A percentile compares a stretch with the other conserved stretches of the same genome.
Conservation (phyloP, 1,140 invertebrate genomes). For the Cydia pomonella region DNA sequence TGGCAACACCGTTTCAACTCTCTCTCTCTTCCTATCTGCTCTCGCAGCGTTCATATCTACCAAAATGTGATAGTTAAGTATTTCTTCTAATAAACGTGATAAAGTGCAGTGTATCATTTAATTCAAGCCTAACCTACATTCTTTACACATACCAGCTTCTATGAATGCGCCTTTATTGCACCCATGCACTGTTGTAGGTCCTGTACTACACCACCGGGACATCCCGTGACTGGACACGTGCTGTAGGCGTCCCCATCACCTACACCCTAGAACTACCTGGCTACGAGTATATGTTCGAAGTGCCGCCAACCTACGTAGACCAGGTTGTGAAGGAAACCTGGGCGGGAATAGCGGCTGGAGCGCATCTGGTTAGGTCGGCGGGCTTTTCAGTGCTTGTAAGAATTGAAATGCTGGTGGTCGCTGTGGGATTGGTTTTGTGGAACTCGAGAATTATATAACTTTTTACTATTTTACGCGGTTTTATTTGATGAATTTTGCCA, state of each 20-base stretch:
- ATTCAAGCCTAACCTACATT: too few relatives aligned
- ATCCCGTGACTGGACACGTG: conserved; percentile 85
- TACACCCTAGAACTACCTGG: conserved; percentile 87
- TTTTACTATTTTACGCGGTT: too few relatives aligned
- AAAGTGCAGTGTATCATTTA: too few relatives aligned
- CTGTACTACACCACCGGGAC: conserved; percentile 81
- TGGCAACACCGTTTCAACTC: too few relatives aligned
- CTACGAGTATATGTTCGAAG: conserved; percentile 81
- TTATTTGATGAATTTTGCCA: too few relatives aligned
- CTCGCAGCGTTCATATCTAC: too few relatives aligned
- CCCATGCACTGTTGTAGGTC: conserved; percentile 50
- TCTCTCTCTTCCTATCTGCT: too few relatives aligned
- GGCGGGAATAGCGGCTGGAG: conserved; percentile 82
- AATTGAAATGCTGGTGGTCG: neutral
- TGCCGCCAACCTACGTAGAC: conserved; percentile 84
- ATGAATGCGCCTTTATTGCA: too few relatives aligned
- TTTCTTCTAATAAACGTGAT: too few relatives aligned
- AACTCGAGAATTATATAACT: too few relatives aligned
- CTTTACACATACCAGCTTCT: too few relatives aligned
- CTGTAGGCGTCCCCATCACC: conserved; percentile 82
- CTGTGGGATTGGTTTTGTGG: neutral
- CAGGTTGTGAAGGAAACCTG: conserved; percentile 87
- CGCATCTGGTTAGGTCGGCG: conserved; percentile 45
- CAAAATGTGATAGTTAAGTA: too few relatives aligned
- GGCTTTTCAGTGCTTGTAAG: neutral